Base-by-base conservation (phyloP, 2,888 invertebrate species). In the Scrobipalpa costella region DNA sequence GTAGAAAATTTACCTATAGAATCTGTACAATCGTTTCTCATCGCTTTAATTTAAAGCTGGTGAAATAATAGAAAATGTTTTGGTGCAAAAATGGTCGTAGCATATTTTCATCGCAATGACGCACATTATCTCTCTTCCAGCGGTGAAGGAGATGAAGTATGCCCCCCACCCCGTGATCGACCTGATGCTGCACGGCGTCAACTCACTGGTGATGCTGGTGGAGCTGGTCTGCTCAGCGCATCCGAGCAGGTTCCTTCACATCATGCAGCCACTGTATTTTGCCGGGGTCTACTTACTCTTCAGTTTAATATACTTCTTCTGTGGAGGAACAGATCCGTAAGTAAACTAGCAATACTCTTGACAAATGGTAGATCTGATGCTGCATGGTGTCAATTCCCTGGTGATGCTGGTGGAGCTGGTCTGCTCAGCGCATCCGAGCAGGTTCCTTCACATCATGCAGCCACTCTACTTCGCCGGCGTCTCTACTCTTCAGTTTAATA, bases 381-480 rank as follows among this genome's bases (percentile, higher is more conserved):
- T 91, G 69, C 90, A 91, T 80, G 94, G 93, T n/a, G 92, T 94
- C 72, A 97, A 97, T 87, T 95, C 95, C 11, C 76, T 94, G 44
- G 92, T 95, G 76, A 95, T 96, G 94, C 78, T 96, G 57, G 79
- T 95, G 57, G 97, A 97, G 87, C 86, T 96, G 73, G 91, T 93
- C 64, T 86, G 95, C 67, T 94, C 95, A 1, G 2, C 94, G 27
- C 94, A 96, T 77, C 96, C 97, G 40, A 93, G 96, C 67, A 93
- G 94, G 0, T 77, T 90, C 52, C 72, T 88, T 52, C 91, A 92
- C 72, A 88, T 93, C 73, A 93, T 94, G 92, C 95, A 95, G 89
- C 94, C 95, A 2, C 44, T 44, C 0, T 44, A 94, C 68, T 94
- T 96, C 83, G 94, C 94, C 9, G 79, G 93, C 17, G 86, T 92